Conservation (phyloP, 2,888 invertebrate species). For the Eupithecia inturbata region DNA sequence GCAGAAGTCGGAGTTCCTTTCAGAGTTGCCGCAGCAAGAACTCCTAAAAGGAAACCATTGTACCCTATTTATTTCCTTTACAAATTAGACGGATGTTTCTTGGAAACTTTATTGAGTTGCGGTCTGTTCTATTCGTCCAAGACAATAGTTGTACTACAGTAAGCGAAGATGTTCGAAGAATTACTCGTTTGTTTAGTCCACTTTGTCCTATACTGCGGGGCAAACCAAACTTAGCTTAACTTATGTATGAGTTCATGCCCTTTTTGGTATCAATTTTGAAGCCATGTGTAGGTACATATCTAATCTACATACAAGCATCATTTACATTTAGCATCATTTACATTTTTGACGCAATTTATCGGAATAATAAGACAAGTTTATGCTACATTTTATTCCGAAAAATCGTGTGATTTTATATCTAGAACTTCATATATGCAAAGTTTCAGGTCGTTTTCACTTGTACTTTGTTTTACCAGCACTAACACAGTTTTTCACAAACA, state of each 20-base stretch:
- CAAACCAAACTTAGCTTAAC: background rate
- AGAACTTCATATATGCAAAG: background rate
- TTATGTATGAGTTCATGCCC: background rate
- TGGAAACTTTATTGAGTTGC: constrained; percentile 50
- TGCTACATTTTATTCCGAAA: too few species aligned
- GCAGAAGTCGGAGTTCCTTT: constrained; percentile 45
- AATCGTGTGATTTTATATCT: too few species aligned
- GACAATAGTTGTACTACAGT: constrained; percentile 30
- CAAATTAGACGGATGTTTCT: constrained; percentile 67
- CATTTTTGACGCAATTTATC: too few species aligned
- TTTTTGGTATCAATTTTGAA: background rate
- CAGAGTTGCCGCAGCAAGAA: constrained; percentile 35
- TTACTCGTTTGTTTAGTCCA: background rate
- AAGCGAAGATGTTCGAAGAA: constrained; percentile 8
- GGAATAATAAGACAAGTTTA: background rate
- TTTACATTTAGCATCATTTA: too few species aligned
- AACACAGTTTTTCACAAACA: background rate
- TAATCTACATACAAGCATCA: too few species aligned
- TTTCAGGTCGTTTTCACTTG: background rate
- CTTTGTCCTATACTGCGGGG: background rate
- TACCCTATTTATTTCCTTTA: constrained; percentile 68
- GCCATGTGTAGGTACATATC: too few species aligned
- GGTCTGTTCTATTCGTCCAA: constrained; percentile 45
- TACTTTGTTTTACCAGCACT: background rate
- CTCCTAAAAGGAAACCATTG: constrained; percentile 69